Base-by-base conservation (phyloP, 2,113 vertebrate species). In the Chlorodrepanis virens region DNA sequence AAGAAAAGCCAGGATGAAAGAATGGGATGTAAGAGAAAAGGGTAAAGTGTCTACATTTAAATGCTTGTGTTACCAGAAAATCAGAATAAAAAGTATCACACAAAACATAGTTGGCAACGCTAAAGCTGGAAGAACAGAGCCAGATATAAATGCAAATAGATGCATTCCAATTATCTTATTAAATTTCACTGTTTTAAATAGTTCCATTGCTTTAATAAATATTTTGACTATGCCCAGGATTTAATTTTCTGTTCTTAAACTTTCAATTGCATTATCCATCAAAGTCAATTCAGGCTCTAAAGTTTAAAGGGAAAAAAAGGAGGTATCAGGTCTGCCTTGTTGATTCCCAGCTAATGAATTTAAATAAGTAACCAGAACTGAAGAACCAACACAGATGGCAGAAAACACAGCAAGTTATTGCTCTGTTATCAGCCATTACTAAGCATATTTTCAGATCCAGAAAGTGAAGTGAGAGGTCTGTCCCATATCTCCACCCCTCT, bases 121-220 rank as follows among this genome's bases (percentile, higher is more conserved):
- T 64, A 68, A 74, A 93, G 83, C 44, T 90, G 50, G 33, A 61
- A 37, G 31, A 86, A 70, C 57, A 85, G 25, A 64, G 21, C 47
- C 31, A 17, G 53, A 63, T 45, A 88, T 61, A 9, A 94, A 91
- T 83, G 64, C 25, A 96, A 93, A 80, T 82, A 6, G 94, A 91
- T 42, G 40, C 8, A 52, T 89, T 91, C 59, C 56, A 86, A 78
- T 90, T 75, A 87, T 60, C 61, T 84, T 63, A 65, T 53, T 75
- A 64, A 49, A 20, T 83, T 72, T 93, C 78, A 59, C 23, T 64
- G 40, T 11, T 50, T 94, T 87, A 57, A 90, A 65, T 45, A 74
- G 42, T 84, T 68, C 54, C 31, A 74, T 87, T 76, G 69, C 33
- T 93, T 94, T 81, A 89, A 89, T 69, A 95, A 93, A 86, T 78